Conservation (phyloP, 2,888 invertebrate genomes). For the Drosophila trichaetosa region DNA sequence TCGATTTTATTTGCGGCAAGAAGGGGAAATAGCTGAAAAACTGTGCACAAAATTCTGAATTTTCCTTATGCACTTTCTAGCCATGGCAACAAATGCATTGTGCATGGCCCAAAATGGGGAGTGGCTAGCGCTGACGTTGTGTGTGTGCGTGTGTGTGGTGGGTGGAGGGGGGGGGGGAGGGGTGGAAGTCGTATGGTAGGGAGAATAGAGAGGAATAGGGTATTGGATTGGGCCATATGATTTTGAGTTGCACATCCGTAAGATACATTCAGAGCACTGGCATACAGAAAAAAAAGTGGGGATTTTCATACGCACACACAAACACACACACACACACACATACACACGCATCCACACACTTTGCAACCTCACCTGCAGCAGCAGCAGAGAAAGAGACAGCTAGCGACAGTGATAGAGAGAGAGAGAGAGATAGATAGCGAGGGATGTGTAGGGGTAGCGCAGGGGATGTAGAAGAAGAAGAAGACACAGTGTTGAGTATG, state of each 20-base stretch:
- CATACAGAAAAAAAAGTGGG: conserved; percentile 7
- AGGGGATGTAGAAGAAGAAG: background rate
- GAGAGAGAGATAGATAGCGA: background rate
- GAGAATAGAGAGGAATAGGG: background rate
- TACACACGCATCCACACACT: too few species aligned
- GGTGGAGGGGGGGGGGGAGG: background rate
- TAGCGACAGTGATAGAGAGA: background rate
- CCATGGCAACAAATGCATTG: conserved; percentile 7
- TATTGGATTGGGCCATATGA: conserved; percentile 10
- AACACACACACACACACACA: too few species aligned
- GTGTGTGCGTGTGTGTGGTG: background rate
- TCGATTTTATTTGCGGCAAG: conserved; percentile 47
- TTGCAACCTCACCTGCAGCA: conserved; percentile 15
- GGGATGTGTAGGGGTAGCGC: background rate
- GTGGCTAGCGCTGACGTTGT: conserved; percentile 1
- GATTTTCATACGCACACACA: conserved; percentile 12
- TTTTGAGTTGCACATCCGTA: conserved; percentile 6
- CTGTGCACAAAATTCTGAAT: conserved; percentile 35
- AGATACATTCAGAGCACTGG: conserved; percentile 14
- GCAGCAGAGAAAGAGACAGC: background rate
- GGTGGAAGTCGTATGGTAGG: background rate
- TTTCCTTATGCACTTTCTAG: conserved; percentile 44
- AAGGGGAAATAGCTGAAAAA: conserved; percentile 21
- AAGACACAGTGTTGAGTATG: background rate
- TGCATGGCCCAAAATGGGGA: conserved; percentile 10